Conservation (phyloP, 2,797 vertebrate genomes). For the Clarias platycephalus region DNA sequence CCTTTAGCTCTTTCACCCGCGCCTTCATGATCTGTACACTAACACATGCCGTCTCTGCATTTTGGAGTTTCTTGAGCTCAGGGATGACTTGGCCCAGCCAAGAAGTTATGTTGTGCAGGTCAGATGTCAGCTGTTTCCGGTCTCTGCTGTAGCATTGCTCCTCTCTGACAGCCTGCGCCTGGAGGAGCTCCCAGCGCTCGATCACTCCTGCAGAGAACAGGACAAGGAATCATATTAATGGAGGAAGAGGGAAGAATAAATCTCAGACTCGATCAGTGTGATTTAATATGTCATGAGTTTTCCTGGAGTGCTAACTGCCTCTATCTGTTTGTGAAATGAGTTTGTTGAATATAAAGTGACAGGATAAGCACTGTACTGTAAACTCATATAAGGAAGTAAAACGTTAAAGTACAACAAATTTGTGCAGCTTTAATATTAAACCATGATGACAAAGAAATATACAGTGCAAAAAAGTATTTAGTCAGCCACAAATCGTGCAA, state of each 20-base stretch:
- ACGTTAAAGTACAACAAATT: neutral
- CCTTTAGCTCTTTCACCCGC: slow-evolving; percentile 81
- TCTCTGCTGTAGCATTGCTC: slow-evolving; percentile 70
- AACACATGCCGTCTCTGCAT: slow-evolving; percentile 61
- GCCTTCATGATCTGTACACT: slow-evolving; percentile 72
- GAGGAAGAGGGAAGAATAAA: neutral
- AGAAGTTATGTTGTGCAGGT: slow-evolving; percentile 76
- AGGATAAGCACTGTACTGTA: neutral
- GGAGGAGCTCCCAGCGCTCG: slow-evolving; percentile 87
- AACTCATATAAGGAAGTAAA: neutral
- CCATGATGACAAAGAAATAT: neutral
- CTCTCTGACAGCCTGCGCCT: slow-evolving; percentile 78
- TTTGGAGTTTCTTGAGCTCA: slow-evolving; percentile 75
- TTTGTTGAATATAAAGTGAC: neutral
- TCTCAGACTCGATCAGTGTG: neutral
- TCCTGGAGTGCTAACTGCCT: neutral
- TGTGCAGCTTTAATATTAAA: neutral
- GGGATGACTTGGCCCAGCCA: slow-evolving; percentile 81
- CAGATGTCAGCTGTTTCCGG: slow-evolving; percentile 73
- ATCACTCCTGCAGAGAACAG: slow-evolving; percentile 76
- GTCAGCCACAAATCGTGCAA: no score
- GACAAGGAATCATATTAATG: neutral
- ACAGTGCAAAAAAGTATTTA: no score
- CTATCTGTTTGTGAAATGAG: neutral
- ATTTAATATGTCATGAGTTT: neutral